phyloP scores from a whole-genome alignment of 2,888 invertebrate species.

The Callyntrura guangdongensis region DNA sequence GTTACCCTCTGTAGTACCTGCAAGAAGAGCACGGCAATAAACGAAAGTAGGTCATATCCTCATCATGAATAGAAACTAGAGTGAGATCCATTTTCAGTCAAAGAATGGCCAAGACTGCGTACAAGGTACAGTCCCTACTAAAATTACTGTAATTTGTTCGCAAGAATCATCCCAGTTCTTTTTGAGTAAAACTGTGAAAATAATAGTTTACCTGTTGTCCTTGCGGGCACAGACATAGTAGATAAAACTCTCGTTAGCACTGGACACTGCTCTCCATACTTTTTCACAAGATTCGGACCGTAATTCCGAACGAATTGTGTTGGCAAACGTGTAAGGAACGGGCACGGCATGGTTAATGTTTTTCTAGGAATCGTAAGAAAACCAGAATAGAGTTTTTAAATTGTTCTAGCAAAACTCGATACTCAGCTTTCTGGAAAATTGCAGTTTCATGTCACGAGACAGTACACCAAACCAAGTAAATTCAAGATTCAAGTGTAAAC shows the following conservation, averaged over 20 bases:
- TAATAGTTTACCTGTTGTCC: constrained; percentile 67
- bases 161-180: too few species aligned
- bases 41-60: constrained; percentile 38
- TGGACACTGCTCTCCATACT: constrained; percentile 93
- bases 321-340: constrained; percentile 93
- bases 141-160: too few species aligned
- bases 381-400: neutral
- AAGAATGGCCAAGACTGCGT: neutral
- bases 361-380: neutral
- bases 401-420: neutral
- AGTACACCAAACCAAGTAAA: neutral
- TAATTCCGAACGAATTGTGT: constrained; percentile 94
- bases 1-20: constrained; percentile 3
- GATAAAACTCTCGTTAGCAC: constrained; percentile 88
- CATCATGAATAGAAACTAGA: neutral
- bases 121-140: too few species aligned
- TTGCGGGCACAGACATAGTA: constrained; percentile 73
- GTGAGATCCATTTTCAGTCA: neutral
- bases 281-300: constrained; percentile 91
- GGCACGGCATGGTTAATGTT: constrained; percentile 91
- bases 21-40: neutral
- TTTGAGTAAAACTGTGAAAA: too few species aligned
- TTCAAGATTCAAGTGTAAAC: neutral
- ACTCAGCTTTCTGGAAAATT: constrained; percentile 40
- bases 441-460: constrained; percentile 24